A percentile compares a stretch with the other conserved stretches of the same genome.
Conservation (phyloP, 2,888 invertebrate genomes). For the Notodromas monacha region DNA sequence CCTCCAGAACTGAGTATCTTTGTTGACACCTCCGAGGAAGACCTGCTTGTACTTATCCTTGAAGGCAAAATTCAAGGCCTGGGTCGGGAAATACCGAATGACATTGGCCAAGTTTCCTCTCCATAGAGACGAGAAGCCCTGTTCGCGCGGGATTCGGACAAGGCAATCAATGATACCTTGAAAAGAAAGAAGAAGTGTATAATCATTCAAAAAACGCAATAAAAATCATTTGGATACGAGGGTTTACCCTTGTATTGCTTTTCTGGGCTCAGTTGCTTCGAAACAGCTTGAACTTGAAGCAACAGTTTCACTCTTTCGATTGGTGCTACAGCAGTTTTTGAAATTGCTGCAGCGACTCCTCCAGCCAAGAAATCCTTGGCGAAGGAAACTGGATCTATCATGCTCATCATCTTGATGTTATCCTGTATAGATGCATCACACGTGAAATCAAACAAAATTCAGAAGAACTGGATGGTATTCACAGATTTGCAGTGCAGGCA, state of each 20-base stretch:
- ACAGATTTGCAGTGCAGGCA: too few species aligned
- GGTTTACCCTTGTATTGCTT: conserved; percentile 66
- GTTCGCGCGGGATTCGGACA: conserved; percentile 50
- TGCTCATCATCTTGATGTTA: too few species aligned
- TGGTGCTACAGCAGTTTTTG: conserved; percentile 75
- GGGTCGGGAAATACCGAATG: conserved; percentile 70
- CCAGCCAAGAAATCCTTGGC: conserved; percentile 67
- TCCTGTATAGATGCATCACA: too few species aligned
- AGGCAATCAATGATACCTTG: conserved; percentile 55
- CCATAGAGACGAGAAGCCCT: conserved; percentile 54
- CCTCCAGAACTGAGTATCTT: conserved; percentile 57
- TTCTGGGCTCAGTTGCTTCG: conserved; percentile 50
- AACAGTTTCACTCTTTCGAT: conserved; percentile 79
- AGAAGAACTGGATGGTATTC: too few species aligned
- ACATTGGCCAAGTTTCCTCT: conserved; percentile 79
- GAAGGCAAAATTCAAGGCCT: conserved; percentile 76
- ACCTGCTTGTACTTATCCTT: conserved; percentile 69
- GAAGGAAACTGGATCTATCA: conserved; percentile 60
- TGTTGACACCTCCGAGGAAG: conserved; percentile 51
- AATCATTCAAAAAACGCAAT: too few species aligned
- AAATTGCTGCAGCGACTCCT: conserved; percentile 64
- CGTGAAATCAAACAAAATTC: too few species aligned
- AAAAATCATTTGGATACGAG: too few species aligned
- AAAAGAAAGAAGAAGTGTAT: too few species aligned
- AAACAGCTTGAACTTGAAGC: conserved; percentile 71